phyloP scores from a whole-genome alignment of 2,797 vertebrate species.

The Mus spretus region DNA sequence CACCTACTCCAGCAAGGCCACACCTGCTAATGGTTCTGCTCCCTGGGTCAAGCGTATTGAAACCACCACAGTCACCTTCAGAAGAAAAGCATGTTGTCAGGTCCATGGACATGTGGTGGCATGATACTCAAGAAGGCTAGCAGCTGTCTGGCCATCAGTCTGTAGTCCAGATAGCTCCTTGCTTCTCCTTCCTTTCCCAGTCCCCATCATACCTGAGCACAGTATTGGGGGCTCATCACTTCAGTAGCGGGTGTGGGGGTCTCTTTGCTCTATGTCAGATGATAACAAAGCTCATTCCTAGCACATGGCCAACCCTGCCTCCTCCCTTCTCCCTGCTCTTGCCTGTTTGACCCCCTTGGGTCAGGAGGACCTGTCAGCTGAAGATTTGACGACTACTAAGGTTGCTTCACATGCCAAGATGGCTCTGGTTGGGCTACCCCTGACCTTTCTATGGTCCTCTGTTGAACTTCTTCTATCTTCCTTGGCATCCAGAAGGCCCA shows the following conservation, averaged over 20 bases:
- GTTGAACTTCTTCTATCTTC: neutral
- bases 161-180: accelerated
- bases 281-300: neutral
- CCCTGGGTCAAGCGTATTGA: neutral
- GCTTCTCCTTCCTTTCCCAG: neutral
- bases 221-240: no score
- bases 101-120: accelerated
- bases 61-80: neutral
- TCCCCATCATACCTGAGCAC: accelerated
- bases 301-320: neutral
- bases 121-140: neutral
- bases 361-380: no score
- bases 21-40: neutral
- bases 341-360: no score
- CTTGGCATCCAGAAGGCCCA: no score
- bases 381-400: neutral
- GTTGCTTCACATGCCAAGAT: accelerated
- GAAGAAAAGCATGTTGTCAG: neutral
- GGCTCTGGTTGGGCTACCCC: neutral
- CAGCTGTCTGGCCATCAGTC: accelerated
- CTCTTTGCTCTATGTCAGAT: accelerated
- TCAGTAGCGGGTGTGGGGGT: accelerated
- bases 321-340: accelerated
- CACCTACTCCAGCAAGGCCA: neutral
- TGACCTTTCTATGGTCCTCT: neutral